Conservation (phyloP, 2,797 vertebrate genomes). For the Liasis olivaceus region DNA sequence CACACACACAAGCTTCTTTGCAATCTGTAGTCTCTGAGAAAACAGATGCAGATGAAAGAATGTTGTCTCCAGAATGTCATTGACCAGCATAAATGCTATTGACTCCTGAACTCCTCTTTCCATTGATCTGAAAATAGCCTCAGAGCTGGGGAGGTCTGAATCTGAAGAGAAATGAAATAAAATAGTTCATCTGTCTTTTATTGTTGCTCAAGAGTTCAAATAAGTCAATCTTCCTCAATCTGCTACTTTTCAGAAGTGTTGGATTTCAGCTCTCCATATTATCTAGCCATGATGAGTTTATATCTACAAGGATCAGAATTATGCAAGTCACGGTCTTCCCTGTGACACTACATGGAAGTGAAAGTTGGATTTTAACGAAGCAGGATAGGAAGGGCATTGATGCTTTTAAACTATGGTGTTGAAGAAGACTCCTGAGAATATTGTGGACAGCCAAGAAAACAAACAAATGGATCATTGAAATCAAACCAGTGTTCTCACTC, state of each 20-base stretch:
- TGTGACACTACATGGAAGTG: not conserved
- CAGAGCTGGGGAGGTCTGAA: constrained; percentile 12
- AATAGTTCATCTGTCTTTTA: constrained; percentile 3
- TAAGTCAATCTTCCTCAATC: not conserved
- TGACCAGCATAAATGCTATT: constrained; percentile 43
- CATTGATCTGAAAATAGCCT: constrained; percentile 52
- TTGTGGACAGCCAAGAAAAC: not conserved
- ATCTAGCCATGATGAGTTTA: not conserved
- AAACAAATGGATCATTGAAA: not conserved
- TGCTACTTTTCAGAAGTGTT: not conserved
- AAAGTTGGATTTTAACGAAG: not conserved
- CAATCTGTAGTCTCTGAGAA: not conserved
- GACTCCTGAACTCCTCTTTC: constrained; percentile 31
- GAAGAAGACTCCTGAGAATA: not conserved
- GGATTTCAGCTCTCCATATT: not conserved
- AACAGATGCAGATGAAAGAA: not conserved
- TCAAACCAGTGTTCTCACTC: not conserved
- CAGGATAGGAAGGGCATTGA: not conserved
- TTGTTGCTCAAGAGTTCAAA: not conserved
- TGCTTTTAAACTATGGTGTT: not conserved
- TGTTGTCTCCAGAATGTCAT: constrained; percentile 21
- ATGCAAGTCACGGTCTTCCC: not conserved
- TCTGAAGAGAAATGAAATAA: constrained; percentile 31
- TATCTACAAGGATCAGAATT: not conserved
- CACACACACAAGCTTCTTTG: not conserved